Evolutionary conservation across 2,797 vertebrate species (phyloP), one percentile per base, ranked within the genome.

Genomic region (Lutra lutra): DNA sequence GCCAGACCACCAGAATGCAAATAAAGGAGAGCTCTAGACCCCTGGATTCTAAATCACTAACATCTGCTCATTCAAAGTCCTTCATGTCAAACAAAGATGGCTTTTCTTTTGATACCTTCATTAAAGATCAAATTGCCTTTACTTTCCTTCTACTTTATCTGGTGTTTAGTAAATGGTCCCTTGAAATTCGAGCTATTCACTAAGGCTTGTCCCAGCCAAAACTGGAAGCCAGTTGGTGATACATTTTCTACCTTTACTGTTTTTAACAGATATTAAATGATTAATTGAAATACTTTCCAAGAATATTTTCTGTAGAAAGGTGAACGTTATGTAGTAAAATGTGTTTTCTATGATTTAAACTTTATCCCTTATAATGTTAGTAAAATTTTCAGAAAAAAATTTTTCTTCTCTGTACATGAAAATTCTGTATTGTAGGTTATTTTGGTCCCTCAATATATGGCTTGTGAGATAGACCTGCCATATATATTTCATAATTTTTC

Each of bases 1-100:
- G 23, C 11, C 46, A 10, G 7, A 29, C 6, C 7, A 2, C 2
- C 5, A 10, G 78, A 43, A 32, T 0, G 0, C 1, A 2, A 62
- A 20, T 43, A 32, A 38, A 73, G 25, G 4, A 3, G 29, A 9
- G 21, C 9, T 51, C 7, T 20, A 32, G 66, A 92, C 5, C 13
- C 3, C 3, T 12, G 68, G 35, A 17, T 58, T 66, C 38, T 46
- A 83, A 86, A 46, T 62, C 25, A 17, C 18, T 78, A 38, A 21
- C 21, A 32, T 92, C 64, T 62, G 27, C 27, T 43, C 46, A 12
- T 21, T 66, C 70, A 1, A 0, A 20, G 3, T 93, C 48, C 68
- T 73, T 8, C 32, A 35, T 3, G 4, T 11, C 6, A 7, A 46
- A 25, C 5, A 56, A 66, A 88, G 23, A 18, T 25, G 32, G 12